Conservation (phyloP, 2,113 vertebrate genomes). For the Oreocharis arfaki region DNA sequence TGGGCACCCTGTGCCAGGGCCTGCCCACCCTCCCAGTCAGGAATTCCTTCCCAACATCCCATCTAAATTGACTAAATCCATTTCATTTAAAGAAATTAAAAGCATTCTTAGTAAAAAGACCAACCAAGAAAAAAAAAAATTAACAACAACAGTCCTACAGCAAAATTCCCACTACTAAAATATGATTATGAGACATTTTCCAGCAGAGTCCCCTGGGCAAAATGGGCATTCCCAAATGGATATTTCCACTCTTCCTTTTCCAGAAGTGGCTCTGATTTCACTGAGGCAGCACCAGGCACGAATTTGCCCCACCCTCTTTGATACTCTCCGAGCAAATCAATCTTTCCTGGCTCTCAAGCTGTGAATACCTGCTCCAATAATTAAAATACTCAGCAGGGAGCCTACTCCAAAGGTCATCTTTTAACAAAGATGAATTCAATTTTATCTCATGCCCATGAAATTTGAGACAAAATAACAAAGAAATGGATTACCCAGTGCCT, state of each 20-base stretch:
- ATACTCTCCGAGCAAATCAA: neutral
- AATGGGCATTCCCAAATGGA: neutral
- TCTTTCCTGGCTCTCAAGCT: neutral
- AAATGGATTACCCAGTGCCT: neutral
- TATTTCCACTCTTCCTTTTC: neutral
- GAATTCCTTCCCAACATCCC: neutral
- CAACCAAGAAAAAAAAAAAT: neutral
- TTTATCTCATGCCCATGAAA: neutral
- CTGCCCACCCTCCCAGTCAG: neutral
- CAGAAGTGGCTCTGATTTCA: neutral
- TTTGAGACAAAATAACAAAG: neutral
- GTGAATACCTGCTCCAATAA: neutral
- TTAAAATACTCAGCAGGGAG: neutral
- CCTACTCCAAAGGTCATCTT: constrained; percentile 11
- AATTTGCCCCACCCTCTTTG: neutral
- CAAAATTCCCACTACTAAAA: neutral
- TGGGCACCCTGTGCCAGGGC: rapidly evolving
- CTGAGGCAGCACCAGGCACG: neutral
- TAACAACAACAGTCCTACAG: neutral
- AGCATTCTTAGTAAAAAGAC: neutral
- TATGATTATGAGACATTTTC: neutral
- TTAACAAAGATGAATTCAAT: constrained; percentile 10
- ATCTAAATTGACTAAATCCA: neutral
- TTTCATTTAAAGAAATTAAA: neutral
- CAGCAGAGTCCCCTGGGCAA: neutral